These are phyloP conservation scores for Theretra japonica DNA, from an alignment of 2,888 invertebrate species.

Conservation along the genomic window DNA sequence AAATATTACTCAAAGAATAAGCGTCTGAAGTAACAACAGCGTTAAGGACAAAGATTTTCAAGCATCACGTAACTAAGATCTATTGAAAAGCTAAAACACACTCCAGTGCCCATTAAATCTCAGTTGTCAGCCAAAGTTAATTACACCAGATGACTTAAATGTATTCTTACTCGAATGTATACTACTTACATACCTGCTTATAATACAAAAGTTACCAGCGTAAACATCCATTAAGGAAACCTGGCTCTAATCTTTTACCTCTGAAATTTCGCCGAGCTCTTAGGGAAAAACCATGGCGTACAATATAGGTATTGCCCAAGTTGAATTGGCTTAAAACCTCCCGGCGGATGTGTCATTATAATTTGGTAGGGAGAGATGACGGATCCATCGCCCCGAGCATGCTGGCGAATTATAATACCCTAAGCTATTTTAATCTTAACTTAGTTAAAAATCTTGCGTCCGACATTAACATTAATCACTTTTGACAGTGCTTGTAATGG, in stretches of 20 bases:
- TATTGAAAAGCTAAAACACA: too few species aligned
- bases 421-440: conserved; percentile 85
- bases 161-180: not conserved
- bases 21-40: too few species aligned
- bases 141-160: not conserved
- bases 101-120: too few species aligned
- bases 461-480: conserved; percentile 83
- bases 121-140: too few species aligned
- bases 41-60: too few species aligned
- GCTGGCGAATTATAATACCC: conserved; percentile 76
- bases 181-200: not conserved
- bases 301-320: conserved; percentile 69
- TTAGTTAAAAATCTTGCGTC: conserved; percentile 84
- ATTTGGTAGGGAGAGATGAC: conserved; percentile 82
- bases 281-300: conserved; percentile 53
- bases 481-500: conserved; percentile 80
- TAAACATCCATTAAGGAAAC: conserved; percentile 28
- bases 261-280: conserved; percentile 49
- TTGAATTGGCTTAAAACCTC: conserved; percentile 82
- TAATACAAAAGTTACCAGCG: not conserved
- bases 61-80: too few species aligned
- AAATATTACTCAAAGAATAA: too few species aligned
- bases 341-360: conserved; percentile 82
- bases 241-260: conserved; percentile 47
- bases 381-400: conserved; percentile 75